Base-by-base conservation (phyloP, 1,140 invertebrate species). In the Bombyx mori region DNA sequence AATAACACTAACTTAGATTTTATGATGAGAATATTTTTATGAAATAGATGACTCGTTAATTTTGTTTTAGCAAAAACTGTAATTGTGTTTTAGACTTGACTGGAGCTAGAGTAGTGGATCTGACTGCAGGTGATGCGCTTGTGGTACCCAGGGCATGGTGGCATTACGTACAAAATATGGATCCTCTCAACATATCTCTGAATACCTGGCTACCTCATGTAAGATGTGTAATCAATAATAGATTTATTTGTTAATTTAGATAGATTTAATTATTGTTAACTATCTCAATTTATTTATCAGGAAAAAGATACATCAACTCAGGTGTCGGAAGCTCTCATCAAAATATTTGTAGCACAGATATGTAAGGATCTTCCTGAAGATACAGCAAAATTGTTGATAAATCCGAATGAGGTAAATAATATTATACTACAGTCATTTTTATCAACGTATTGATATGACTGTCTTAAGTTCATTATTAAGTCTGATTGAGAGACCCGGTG, bases 101-200 rank as follows among this genome's bases (percentile, higher is more conserved):
- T 9, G 78, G 86, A 42, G 79, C 64, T 56, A 60, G 83, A 69
- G 69, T 91, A 90, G 59, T 89, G 89, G 86, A 86, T 90, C 86
- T 99, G 42, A 88, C 93, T 52, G 92, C 95, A 7, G 96, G 96
- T 2, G 95, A 99, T 88, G 93, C 97, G 6, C 82, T 99, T 8
- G 92, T 95, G 75, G 93, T 99, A 1, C 97, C 97, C 7, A 90
- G 91, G 66, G 92, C 95, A 54, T 99, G 97, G 97, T 99, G 97
- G 97, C 97, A 99, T 90, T 98, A 95, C 88, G 97, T 98, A 6
- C 94, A 97, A 82, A 94, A 94, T 69, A 71, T 94, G 49, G 91
- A 92, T 60, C 83, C 89, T 18, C 90, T 94, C 18, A 89, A 90
- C 42, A 91, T 98, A 10, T 93, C 94, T 72, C 89, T 98, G 0